A percentile compares a stretch with the other conserved stretches of the same genome.
Conservation (phyloP, 2,797 vertebrate genomes). For the Pseudochirops corinnae region DNA sequence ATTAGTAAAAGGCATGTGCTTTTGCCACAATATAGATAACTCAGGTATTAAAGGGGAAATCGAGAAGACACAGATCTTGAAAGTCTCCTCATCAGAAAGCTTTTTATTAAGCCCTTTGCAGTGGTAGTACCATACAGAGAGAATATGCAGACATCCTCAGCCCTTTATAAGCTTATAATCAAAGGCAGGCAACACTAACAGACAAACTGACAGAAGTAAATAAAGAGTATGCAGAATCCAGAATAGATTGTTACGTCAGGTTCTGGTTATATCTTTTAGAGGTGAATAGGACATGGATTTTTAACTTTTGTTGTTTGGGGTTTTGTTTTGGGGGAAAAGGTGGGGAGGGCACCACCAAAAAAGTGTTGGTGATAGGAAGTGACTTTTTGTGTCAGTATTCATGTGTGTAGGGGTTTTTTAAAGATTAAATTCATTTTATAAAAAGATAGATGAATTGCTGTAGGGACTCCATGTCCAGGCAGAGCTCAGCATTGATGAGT, state of each 20-base stretch:
- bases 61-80: neutral
- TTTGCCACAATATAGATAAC: neutral
- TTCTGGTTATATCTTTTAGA: neutral
- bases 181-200: neutral
- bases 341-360: neutral
- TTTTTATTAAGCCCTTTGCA: neutral
- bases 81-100: neutral
- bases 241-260: neutral
- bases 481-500: neutral
- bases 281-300: neutral
- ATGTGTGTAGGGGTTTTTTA: neutral
- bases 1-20: neutral
- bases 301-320: neutral
- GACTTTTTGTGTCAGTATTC: neutral
- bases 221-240: neutral
- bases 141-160: neutral
- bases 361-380: neutral
- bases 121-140: neutral
- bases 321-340: neutral
- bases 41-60: neutral
- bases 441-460: neutral
- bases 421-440: slow-evolving; percentile 23
- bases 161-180: neutral
- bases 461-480: neutral
- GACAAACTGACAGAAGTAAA: neutral